Conservation (phyloP, 2,797 vertebrate genomes). For the Melanotaenia trifasciata region DNA sequence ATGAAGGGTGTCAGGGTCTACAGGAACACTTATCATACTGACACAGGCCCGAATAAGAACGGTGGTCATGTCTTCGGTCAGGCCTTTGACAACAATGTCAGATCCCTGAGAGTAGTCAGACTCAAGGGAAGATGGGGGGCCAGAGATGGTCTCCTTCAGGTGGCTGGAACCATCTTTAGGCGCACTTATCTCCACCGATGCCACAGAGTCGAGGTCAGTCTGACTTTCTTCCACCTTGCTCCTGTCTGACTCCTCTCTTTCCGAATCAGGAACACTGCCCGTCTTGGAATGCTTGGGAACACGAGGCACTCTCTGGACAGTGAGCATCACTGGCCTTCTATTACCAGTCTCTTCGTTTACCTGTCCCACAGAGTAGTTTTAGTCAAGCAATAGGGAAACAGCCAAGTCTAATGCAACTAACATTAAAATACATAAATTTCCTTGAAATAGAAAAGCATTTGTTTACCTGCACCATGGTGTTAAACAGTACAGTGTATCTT, state of each 20-base stretch:
- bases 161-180: conserved; percentile 81
- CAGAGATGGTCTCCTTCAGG: conserved; percentile 74
- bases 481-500: conserved; percentile 97
- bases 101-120: conserved; percentile 63
- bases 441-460: neutral
- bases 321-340: conserved; percentile 94
- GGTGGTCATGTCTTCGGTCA: conserved; percentile 93
- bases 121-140: conserved; percentile 58
- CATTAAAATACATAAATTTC: neutral
- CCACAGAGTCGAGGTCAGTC: conserved; percentile 72
- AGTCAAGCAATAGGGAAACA: conserved; percentile 5
- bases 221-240: conserved; percentile 79
- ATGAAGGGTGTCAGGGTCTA: conserved; percentile 96
- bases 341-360: conserved; percentile 97
- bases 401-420: neutral
- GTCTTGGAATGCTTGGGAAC: conserved; percentile 86
- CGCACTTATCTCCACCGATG: conserved; percentile 81
- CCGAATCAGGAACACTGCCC: conserved; percentile 85
- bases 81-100: conserved; percentile 90
- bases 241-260: conserved; percentile 88
- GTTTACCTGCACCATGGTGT: conserved; percentile 96
- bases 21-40: conserved; percentile 96
- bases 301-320: conserved; percentile 89
- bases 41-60: conserved; percentile 94
- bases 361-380: conserved; percentile 68